Evolutionary conservation across 2,888 invertebrate species (phyloP).

Genomic region (Drosophila rellima): DNA sequence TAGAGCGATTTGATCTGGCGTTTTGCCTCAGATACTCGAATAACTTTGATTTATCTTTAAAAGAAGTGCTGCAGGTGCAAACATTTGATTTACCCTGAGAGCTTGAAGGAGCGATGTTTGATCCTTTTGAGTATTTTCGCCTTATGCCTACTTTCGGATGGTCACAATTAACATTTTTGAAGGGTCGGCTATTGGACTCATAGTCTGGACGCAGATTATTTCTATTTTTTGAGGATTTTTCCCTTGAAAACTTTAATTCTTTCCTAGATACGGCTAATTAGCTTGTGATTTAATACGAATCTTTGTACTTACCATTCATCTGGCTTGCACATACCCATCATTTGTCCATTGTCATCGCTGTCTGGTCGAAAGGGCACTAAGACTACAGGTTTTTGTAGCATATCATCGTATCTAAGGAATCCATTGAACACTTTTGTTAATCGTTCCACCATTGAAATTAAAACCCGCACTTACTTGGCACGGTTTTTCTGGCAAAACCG

Average conservation of each 20-base stretch:
- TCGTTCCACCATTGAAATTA: no score
- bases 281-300: neutral
- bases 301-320: conserved; percentile 42
- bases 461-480: conserved; percentile 6
- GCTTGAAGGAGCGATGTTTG: neutral
- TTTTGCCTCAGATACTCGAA: neutral
- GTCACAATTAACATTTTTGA: neutral
- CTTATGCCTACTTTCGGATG: neutral
- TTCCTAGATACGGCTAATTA: conserved; percentile 12
- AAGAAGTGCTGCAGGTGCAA: neutral
- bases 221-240: neutral
- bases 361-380: conserved; percentile 29
- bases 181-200: neutral
- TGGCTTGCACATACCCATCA: conserved; percentile 26
- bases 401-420: neutral
- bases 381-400: conserved; percentile 11
- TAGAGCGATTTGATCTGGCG: neutral
- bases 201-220: neutral
- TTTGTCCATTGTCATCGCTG: neutral
- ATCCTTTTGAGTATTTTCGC: neutral
- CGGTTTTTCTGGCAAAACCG: conserved; percentile 2
- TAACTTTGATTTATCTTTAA: neutral
- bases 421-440: neutral
- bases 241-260: conserved; percentile 8
- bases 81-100: neutral